Percentiles rank a stretch among this genome's conserved stretches.
Conservation (phyloP, 23 tunicate genomes). For the Aplidium turbinatum region DNA sequence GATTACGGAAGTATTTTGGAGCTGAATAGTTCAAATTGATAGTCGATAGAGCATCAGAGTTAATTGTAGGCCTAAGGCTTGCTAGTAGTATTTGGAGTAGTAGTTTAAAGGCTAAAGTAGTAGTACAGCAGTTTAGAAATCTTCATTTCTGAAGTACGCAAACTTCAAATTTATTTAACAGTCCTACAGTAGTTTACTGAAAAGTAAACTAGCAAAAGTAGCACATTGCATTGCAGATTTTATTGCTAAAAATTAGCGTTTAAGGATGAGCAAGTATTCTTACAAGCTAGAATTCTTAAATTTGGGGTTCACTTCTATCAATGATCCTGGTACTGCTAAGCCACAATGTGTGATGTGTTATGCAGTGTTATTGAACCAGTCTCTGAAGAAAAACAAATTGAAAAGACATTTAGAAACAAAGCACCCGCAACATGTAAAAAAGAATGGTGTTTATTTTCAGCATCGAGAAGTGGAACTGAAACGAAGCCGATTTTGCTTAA, state of each 20-base stretch:
- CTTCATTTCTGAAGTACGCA: too few relatives aligned
- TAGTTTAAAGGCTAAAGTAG: not conserved
- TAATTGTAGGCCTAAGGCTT: constrained; percentile 2
- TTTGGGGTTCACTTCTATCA: constrained; percentile 56
- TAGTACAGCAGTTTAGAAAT: not conserved
- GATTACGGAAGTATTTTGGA: constrained; percentile 1
- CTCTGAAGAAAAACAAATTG: constrained; percentile 64
- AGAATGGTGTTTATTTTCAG: constrained; percentile 63
- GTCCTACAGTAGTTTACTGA: not conserved
- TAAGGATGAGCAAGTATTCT: too few relatives aligned
- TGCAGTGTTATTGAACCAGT: constrained; percentile 59
- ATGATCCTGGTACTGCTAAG: constrained; percentile 56
- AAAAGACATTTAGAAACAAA: constrained; percentile 62
- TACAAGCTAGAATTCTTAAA: constrained; percentile 52
- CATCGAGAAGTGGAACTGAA: constrained; percentile 60
- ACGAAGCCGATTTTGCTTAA: constrained; percentile 51
- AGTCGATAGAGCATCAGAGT: not conserved
- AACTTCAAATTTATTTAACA: not conserved
- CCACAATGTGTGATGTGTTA: constrained; percentile 66
- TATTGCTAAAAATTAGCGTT: too few relatives aligned
- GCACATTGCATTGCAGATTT: too few relatives aligned
- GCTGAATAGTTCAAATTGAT: not conserved
- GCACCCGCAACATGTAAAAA: constrained; percentile 53
- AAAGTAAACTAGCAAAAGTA: constrained; percentile 36
- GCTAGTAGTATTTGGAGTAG: not conserved